phyloP scores from a whole-genome alignment of 2,888 invertebrate genomes.

The Conistra vaccinii region DNA sequence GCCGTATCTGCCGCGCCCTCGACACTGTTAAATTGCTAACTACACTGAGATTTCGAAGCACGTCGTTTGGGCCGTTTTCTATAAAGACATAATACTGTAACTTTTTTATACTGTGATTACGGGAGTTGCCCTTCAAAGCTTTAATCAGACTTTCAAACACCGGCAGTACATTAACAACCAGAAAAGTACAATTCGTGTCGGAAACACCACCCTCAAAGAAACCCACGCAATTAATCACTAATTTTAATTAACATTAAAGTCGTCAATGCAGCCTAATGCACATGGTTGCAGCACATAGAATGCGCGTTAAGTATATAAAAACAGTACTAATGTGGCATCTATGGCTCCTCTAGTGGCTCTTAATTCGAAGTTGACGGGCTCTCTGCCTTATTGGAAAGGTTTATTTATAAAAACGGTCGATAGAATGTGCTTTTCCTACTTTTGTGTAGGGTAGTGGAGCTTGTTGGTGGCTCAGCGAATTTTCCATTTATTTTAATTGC shows the following conservation, averaged over 20 bases:
- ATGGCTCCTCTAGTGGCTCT: conserved; percentile 71
- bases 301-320: conserved; percentile 53
- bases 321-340: conserved; percentile 65
- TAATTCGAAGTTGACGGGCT: conserved; percentile 74
- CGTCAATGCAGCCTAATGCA: conserved; percentile 35
- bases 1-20: too few relatives aligned
- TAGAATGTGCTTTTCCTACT: conserved; percentile 68
- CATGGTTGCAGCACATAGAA: conserved; percentile 52
- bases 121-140: not conserved
- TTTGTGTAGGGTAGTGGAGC: conserved; percentile 52
- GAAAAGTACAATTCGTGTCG: not conserved
- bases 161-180: not conserved
- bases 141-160: not conserved
- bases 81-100: too few relatives aligned
- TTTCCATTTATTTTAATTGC: not conserved
- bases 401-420: conserved; percentile 69
- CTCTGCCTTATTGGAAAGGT: conserved; percentile 66
- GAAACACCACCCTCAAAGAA: conserved; percentile 2
- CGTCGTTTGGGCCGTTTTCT: too few relatives aligned
- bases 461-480: conserved; percentile 13
- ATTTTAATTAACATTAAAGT: conserved; percentile 44
- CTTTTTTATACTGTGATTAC: too few relatives aligned
- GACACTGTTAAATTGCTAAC: too few relatives aligned
- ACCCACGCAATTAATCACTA: conserved; percentile 46
- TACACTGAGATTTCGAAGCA: too few relatives aligned